These are phyloP conservation scores for Penaeus vannamei DNA, from an alignment of 1,140 invertebrate genomes.

Conservation along the genomic window DNA sequence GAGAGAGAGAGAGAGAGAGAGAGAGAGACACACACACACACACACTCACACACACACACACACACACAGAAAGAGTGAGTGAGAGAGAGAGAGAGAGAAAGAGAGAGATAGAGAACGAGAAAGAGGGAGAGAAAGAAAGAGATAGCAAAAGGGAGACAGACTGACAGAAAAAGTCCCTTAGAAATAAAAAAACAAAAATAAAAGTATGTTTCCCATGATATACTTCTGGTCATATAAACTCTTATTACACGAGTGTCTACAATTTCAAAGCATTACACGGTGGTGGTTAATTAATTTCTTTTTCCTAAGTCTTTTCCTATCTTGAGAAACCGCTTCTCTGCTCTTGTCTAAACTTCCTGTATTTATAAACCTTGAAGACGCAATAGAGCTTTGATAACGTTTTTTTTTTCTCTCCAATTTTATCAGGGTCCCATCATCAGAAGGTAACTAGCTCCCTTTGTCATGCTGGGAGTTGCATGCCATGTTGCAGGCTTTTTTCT, in stretches of 20 bases:
- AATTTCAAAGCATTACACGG: too few relatives aligned
- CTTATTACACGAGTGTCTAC: too few relatives aligned
- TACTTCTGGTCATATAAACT: too few relatives aligned
- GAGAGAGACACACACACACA: not conserved
- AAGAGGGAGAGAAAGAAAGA: not conserved
- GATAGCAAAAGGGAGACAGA: too few relatives aligned
- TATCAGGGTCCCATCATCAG: not conserved
- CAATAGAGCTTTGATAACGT: not conserved
- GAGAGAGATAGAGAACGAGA: not conserved
- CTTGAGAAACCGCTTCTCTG: not conserved
- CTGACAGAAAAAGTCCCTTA: too few relatives aligned
- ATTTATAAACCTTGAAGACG: not conserved
- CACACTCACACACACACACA: not conserved
- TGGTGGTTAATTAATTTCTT: not conserved
- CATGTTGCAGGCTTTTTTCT: not conserved
- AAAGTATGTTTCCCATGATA: too few relatives aligned
- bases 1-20: too few relatives aligned
- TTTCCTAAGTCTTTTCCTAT: not conserved
- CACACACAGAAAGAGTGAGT: not conserved
- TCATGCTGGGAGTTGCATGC: not conserved
- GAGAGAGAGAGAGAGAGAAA: not conserved
- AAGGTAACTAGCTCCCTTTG: not conserved
- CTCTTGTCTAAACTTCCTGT: not conserved
- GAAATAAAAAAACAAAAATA: too few relatives aligned
- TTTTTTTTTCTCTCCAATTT: not conserved